Conservation (phyloP, 92 coral and sea anemone species). For the Epizoanthus stellaris region DNA sequence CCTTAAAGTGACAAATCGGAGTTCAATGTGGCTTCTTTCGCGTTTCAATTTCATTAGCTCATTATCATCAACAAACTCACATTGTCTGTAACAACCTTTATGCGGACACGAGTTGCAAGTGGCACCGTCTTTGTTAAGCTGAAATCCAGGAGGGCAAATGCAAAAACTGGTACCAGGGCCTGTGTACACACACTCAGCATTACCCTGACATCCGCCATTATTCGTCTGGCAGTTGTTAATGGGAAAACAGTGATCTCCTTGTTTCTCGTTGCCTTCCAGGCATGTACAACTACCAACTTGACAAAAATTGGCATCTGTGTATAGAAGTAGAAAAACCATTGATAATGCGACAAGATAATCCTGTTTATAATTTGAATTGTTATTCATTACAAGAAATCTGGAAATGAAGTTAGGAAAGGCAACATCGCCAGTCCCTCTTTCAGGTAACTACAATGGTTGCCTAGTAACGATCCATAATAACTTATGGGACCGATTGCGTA, state of each 20-base stretch:
- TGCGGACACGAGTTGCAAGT: conserved; percentile 45
- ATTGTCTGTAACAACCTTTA: conserved; percentile 53
- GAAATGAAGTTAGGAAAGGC: too few species aligned
- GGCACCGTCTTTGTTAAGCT: conserved; percentile 46
- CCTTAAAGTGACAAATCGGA: conserved; percentile 35
- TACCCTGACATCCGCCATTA: conserved; percentile 57
- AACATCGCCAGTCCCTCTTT: too few species aligned
- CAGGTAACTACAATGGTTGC: too few species aligned
- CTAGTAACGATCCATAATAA: neutral
- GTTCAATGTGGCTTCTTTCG: conserved; percentile 18
- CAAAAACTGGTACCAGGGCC: conserved; percentile 58
- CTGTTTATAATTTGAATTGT: too few species aligned
- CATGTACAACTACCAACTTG: conserved; percentile 33
- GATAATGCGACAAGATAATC: too few species aligned
- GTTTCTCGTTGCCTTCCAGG: conserved; percentile 52
- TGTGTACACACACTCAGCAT: conserved; percentile 66
- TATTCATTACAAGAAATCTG: too few species aligned
- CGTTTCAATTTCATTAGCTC: conserved; percentile 31
- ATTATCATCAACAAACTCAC: conserved; percentile 48
- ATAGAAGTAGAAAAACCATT: neutral
- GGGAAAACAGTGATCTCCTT: conserved; percentile 56
- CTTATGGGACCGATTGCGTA: too few species aligned
- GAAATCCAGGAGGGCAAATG: conserved; percentile 52
- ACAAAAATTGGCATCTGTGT: conserved; percentile 49
- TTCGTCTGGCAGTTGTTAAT: conserved; percentile 61